Conservation (phyloP, 2,888 invertebrate species). For the Nomada hirtipes region DNA sequence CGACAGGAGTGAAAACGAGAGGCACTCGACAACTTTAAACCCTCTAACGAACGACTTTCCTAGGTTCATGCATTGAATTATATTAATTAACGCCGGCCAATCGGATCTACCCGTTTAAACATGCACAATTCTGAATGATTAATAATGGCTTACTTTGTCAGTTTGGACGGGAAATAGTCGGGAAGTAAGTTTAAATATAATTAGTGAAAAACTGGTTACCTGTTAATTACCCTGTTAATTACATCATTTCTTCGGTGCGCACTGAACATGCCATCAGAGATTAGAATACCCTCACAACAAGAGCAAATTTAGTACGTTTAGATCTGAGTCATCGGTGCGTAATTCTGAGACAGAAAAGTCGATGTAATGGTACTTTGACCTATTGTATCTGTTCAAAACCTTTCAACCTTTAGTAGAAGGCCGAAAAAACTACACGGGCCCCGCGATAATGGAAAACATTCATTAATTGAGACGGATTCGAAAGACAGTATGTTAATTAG, state of each 20-base stretch:
- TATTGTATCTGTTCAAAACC: background rate
- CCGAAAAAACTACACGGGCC: background rate
- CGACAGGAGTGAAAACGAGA: constrained; percentile 24
- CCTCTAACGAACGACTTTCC: constrained; percentile 58
- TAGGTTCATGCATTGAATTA: constrained; percentile 37
- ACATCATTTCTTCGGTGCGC: too few species aligned
- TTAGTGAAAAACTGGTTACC: too few species aligned
- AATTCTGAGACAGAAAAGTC: background rate
- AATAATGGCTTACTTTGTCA: too few species aligned
- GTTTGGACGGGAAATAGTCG: too few species aligned
- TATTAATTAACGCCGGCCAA: constrained; percentile 65
- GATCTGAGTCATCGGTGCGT: constrained; percentile 11
- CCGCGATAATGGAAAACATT: background rate
- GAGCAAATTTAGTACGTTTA: constrained; percentile 24
- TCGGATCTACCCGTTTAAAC: constrained; percentile 4
- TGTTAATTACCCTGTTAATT: too few species aligned
- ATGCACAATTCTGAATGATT: background rate
- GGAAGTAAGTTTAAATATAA: too few species aligned
- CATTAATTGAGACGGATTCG: background rate
- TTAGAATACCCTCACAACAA: background rate
- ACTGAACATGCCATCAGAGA: background rate
- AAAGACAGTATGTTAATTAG: background rate
- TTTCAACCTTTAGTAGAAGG: background rate
- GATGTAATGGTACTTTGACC: background rate
- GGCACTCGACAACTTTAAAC: constrained; percentile 71